Conservation (phyloP, 2,888 invertebrate species). For the Baccha elongata region DNA sequence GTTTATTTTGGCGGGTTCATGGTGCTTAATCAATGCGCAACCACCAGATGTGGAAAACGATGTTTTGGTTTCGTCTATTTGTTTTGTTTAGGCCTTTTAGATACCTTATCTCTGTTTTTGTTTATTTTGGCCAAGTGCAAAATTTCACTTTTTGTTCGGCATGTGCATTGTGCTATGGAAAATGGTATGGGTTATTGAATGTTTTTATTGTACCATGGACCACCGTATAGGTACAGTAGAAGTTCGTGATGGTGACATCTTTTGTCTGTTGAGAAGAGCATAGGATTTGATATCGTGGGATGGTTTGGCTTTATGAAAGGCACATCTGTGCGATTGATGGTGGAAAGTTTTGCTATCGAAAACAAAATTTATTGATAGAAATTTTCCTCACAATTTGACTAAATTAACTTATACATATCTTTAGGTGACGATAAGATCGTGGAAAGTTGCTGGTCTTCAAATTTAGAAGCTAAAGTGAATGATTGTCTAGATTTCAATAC, state of each 20-base stretch:
- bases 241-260: slow-evolving; percentile 29
- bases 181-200: slow-evolving; percentile 25
- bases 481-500: too few species aligned
- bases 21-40: slow-evolving; percentile 38
- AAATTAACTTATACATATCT: slow-evolving; percentile 21
- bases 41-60: slow-evolving; percentile 44
- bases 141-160: slow-evolving; percentile 66
- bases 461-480: background rate
- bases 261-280: background rate
- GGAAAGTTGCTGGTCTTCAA: slow-evolving; percentile 40
- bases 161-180: slow-evolving; percentile 52
- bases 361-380: slow-evolving; percentile 47
- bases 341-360: slow-evolving; percentile 56
- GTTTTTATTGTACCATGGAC: slow-evolving; percentile 16
- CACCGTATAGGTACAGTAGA: background rate
- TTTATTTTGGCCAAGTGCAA: slow-evolving; percentile 44
- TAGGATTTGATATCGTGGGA: slow-evolving; percentile 40
- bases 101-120: too few species aligned
- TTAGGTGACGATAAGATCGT: background rate
- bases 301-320: slow-evolving; percentile 19
- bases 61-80: slow-evolving; percentile 30
- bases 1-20: slow-evolving; percentile 49
- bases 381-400: slow-evolving; percentile 18
- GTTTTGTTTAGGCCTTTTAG: slow-evolving; percentile 14
- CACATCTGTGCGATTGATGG: slow-evolving; percentile 48